Conservation (phyloP, 2,113 vertebrate species). For the Pangasianodon hypophthalmus region DNA sequence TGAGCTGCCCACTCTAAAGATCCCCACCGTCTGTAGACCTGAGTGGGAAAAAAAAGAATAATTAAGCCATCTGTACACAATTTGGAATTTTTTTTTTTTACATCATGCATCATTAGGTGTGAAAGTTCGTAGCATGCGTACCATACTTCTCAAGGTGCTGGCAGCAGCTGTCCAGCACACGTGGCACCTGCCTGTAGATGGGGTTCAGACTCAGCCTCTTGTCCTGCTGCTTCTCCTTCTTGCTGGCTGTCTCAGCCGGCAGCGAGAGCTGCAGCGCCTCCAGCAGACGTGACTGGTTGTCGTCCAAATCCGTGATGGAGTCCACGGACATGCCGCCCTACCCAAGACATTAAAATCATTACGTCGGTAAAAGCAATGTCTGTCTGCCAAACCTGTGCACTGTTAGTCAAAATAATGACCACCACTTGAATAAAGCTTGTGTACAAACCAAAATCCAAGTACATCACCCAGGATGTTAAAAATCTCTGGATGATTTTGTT, state of each 20-base stretch:
- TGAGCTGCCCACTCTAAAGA: constrained; percentile 97
- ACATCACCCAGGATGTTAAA: background rate
- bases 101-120: background rate
- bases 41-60: constrained; percentile 7
- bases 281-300: constrained; percentile 91
- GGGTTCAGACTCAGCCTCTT: constrained; percentile 96
- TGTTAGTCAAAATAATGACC: background rate
- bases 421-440: background rate
- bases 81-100: background rate
- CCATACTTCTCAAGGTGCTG: constrained; percentile 94
- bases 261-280: constrained; percentile 96
- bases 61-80: background rate
- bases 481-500: background rate
- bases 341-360: background rate
- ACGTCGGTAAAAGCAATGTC: background rate
- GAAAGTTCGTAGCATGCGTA: constrained; percentile 64
- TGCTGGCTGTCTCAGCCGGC: constrained; percentile 85
- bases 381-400: constrained; percentile 65
- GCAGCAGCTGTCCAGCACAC: constrained; percentile 94
- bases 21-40: constrained; percentile 96
- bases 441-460: background rate
- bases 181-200: constrained; percentile 94
- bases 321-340: constrained; percentile 98
- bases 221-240: constrained; percentile 82
- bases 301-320: constrained; percentile 97